Percentiles rank a stretch among this genome's conserved stretches.
Conservation (phyloP, 2,888 invertebrate genomes). For the Xestia rhomboidea region DNA sequence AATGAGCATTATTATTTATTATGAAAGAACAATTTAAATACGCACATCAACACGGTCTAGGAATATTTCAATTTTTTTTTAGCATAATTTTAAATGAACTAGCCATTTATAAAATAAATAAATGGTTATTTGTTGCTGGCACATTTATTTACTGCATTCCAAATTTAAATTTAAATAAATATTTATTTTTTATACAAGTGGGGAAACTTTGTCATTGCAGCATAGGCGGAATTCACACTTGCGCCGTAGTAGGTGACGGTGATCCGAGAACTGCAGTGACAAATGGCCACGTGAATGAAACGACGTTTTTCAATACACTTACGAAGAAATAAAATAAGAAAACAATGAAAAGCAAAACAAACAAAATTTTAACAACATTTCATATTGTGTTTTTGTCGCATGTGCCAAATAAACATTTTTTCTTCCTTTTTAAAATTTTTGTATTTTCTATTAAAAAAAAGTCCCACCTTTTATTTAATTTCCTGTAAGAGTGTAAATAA, state of each 20-base stretch:
- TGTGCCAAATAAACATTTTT: no score
- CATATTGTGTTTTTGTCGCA: no score
- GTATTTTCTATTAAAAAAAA: no score
- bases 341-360: background rate
- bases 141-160: background rate
- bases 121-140: background rate
- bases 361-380: no score
- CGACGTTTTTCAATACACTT: background rate
- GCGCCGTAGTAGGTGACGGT: background rate
- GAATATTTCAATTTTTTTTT: background rate
- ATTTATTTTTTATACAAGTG: background rate
- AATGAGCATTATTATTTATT: constrained; percentile 1
- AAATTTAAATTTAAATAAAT: background rate
- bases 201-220: background rate
- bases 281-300: background rate
- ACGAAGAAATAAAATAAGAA: background rate
- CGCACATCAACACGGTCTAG: background rate
- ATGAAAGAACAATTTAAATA: background rate
- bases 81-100: background rate
- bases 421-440: no score
- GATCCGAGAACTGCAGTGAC: background rate
- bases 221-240: background rate
- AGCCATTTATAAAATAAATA: background rate
- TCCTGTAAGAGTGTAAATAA: no score
- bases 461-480: no score